These are phyloP conservation scores for Echeneis naucrates DNA, from an alignment of 2,797 vertebrate genomes.

Conservation along the genomic window DNA sequence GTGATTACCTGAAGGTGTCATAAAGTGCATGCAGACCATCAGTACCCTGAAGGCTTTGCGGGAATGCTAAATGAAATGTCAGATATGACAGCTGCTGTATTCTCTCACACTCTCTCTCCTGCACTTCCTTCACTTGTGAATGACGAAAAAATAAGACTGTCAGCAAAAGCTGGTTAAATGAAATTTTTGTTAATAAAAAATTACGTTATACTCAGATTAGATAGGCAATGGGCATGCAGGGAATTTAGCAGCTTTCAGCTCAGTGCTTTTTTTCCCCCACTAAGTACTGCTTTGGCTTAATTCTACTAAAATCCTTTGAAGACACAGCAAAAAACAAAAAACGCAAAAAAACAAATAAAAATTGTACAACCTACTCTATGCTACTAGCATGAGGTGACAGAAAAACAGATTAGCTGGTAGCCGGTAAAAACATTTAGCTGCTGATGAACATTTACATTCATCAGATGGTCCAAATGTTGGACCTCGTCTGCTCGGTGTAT, in stretches of 20 bases:
- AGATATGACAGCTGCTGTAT: constrained; percentile 6
- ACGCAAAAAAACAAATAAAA: not conserved
- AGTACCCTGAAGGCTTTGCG: constrained; percentile 13
- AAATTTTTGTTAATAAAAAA: too few species aligned
- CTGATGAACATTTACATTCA: not conserved
- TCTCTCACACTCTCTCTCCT: not conserved
- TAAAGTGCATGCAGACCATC: constrained; percentile 6
- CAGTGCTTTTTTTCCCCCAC: not conserved
- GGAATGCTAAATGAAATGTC: constrained; percentile 7
- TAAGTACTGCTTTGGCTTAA: not conserved
- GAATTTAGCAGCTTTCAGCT: not conserved
- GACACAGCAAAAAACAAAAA: not conserved
- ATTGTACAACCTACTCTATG: not conserved
- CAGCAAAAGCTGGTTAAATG: too few species aligned
- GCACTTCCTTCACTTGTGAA: constrained; percentile 25
- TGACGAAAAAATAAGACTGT: too few species aligned
- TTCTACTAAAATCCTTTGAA: too few species aligned
- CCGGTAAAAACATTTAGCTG: not conserved
- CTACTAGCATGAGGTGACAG: not conserved
- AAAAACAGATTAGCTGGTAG: not conserved
- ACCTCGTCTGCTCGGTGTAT: not conserved
- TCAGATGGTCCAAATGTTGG: not conserved
- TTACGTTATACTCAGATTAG: too few species aligned
- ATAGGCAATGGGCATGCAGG: too few species aligned
- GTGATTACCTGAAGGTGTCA: constrained; percentile 42